These are phyloP conservation scores for Harpalus rubripes DNA, from an alignment of 2,888 invertebrate species.

Conservation along the genomic window DNA sequence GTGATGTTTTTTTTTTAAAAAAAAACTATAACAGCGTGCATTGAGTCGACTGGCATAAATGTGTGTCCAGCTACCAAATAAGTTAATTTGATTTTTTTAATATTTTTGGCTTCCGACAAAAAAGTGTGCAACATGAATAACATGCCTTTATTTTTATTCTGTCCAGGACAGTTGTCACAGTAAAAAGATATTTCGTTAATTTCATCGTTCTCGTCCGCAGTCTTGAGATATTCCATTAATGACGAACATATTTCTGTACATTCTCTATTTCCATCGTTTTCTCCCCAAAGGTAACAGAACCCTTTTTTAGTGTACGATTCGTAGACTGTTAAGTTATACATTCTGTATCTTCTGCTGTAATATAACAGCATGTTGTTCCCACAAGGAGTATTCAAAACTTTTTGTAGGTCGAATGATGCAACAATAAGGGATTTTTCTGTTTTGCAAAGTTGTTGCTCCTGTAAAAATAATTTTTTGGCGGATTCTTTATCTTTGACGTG, in stretches of 20 bases:
- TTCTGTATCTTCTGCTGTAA: conserved; percentile 70
- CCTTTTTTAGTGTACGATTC: conserved; percentile 69
- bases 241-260: neutral
- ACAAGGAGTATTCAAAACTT: conserved; percentile 71
- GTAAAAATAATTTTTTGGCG: neutral
- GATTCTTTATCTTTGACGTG: no score
- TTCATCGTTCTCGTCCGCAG: neutral
- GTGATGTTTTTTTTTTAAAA: no score
- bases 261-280: conserved; percentile 44
- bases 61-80: no score
- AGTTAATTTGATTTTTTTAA: neutral
- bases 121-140: neutral
- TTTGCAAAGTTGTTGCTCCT: neutral
- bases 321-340: conserved; percentile 70
- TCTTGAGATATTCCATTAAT: neutral
- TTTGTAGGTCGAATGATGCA: conserved; percentile 70
- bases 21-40: no score
- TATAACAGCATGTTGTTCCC: conserved; percentile 70
- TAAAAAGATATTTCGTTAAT: neutral
- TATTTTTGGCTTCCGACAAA: neutral
- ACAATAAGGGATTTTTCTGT: conserved; percentile 37
- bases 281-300: conserved; percentile 70
- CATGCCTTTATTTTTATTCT: neutral
- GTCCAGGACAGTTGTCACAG: neutral
- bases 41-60: no score